Evolutionary conservation across 92 coral and sea anemone genomes (phyloP), one percentile per base, ranked within the genome.

Genomic region (Zoanthus solanderi): DNA sequence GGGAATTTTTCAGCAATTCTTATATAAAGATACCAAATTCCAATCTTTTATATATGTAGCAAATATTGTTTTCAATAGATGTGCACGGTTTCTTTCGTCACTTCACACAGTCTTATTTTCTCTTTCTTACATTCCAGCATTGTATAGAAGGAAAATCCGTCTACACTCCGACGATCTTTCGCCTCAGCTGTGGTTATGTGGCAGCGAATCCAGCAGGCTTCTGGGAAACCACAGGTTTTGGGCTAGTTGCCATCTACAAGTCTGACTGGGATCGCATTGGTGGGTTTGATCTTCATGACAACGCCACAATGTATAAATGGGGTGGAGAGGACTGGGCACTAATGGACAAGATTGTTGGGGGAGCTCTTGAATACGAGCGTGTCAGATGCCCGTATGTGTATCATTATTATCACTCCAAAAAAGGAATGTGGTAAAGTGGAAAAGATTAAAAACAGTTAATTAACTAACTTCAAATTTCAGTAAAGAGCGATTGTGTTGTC

Each of bases 291-390:
- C 6, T 61, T 13, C 37, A 60, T 23, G 85, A 81, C 48, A 73
- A 66, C 73, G 23, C 2, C 16, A 23, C 12, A 13, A 12, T 32
- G 18, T 81, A 81, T 42, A n/a, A 66, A 58, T 81, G 85, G 85
- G 85, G 85, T 52, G 85, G 85, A 12, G 85, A 81, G 46, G 85
- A 81, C 85, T 81, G 85, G 85, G 75, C 57, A 11, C 85, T 81
- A 66, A 48, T 81, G 60, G 85, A 81, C 85, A 81, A 66, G 61
- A 81, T 81, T 23, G 85, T 81, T 2, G 75, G 60, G 8, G 44
- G 29, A 44, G 85, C 63, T 5, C 61, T 81, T 58, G 85, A 81
- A 29, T 81, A 81, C 61, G 85, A 81, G 34, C 85, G 85, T 11
- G 85, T 81, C 6, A 45, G 85, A 48, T 81, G 85, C 44, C 85